Percentiles rank a stretch among this genome's conserved stretches.
These are phyloP conservation scores for Rallus crepitans DNA, from an alignment of 2,797 vertebrate species.

Conservation along the genomic window DNA sequence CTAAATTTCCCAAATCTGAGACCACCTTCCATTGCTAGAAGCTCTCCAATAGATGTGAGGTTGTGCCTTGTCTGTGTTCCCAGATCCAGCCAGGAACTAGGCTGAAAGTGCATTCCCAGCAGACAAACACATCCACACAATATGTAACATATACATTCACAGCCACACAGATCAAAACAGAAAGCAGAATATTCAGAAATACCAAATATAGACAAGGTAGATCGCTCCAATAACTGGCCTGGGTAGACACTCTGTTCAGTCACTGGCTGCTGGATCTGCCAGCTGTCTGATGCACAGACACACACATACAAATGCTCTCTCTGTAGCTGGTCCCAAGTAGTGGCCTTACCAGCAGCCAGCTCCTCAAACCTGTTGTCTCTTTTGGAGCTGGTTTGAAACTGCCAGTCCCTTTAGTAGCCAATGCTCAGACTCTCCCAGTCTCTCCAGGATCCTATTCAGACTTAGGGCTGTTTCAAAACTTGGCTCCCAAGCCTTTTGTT, in stretches of 20 bases:
- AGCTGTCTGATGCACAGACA: neutral
- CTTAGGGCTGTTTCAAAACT: neutral
- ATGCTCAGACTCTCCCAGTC: neutral
- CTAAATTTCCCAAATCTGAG: neutral
- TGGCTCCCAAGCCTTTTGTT: neutral
- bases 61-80: neutral
- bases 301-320: neutral
- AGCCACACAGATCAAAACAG: neutral
- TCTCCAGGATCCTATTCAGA: neutral
- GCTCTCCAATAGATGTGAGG: neutral
- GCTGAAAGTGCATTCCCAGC: neutral
- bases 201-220: neutral
- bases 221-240: neutral
- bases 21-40: neutral
- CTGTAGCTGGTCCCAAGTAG: neutral
- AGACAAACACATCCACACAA: neutral
- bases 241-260: fast-evolving
- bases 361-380: neutral
- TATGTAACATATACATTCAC: neutral
- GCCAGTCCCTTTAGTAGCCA: neutral
- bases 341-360: neutral
- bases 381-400: neutral
- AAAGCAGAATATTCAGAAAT: neutral
- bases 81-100: neutral
- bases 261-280: neutral